phyloP scores from a whole-genome alignment of 2,797 vertebrate genomes.

The Notoglanidium macrostoma region DNA sequence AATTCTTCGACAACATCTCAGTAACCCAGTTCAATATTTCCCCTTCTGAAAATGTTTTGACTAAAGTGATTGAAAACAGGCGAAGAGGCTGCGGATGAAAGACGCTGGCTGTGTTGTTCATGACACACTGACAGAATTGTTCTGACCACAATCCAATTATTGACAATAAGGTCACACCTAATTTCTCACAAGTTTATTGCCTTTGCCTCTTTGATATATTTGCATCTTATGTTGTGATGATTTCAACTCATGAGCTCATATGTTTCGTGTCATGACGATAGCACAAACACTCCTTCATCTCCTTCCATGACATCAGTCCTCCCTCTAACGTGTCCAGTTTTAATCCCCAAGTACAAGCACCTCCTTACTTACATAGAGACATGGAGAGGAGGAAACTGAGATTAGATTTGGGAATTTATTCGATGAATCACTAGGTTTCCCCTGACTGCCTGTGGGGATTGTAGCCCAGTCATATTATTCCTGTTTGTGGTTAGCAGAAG shows the following conservation, averaged over 20 bases:
- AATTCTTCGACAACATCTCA: conserved; percentile 53
- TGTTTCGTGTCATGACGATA: conserved; percentile 43
- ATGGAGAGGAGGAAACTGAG: conserved; percentile 21
- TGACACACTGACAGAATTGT: conserved; percentile 19
- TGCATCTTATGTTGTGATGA: conserved; percentile 42
- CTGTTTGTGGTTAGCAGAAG: conserved; percentile 23
- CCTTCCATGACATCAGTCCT: conserved; percentile 60
- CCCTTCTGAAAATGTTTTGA: conserved; percentile 66
- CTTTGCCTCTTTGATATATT: conserved; percentile 44
- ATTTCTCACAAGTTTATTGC: conserved; percentile 34
- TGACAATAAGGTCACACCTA: conserved; percentile 44
- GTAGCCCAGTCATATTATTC: conserved; percentile 29
- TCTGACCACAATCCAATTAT: conserved; percentile 30
- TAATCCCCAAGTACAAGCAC: conserved; percentile 46
- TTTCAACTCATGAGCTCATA: conserved; percentile 55
- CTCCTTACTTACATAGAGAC: conserved; percentile 53
- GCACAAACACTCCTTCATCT: conserved; percentile 50
- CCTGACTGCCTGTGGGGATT: conserved; percentile 28
- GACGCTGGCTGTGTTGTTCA: conserved; percentile 23
- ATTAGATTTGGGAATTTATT: conserved; percentile 48
- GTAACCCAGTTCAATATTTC: conserved; percentile 61
- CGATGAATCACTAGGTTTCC: conserved; percentile 36
- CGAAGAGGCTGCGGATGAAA: conserved; percentile 38
- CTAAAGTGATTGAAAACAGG: conserved; percentile 67
- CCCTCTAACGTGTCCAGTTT: conserved; percentile 27